Conservation (phyloP, 2,797 vertebrate species). For the Danio jaintianensis region DNA sequence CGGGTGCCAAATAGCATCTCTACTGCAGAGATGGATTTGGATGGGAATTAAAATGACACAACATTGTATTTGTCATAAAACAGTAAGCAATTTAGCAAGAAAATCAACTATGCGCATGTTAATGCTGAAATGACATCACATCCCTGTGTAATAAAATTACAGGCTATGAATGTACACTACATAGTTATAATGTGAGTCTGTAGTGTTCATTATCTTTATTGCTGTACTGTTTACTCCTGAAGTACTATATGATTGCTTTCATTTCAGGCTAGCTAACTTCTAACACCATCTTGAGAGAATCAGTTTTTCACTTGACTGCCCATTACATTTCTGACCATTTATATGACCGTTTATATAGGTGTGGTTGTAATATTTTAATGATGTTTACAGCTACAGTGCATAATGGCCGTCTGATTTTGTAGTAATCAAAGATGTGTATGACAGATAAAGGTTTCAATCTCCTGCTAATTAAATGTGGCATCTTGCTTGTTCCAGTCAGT, state of each 20-base stretch:
- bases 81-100: neutral
- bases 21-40: neutral
- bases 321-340: neutral
- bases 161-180: neutral
- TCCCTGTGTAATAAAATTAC: slow-evolving; percentile 6
- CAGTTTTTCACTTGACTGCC: neutral
- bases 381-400: neutral
- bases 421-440: slow-evolving; percentile 63
- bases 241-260: slow-evolving; percentile 15
- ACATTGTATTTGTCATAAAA: slow-evolving; percentile 7
- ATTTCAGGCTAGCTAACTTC: slow-evolving; percentile 1
- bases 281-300: slow-evolving; percentile 1
- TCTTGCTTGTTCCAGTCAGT: slow-evolving; percentile 71
- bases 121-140: slow-evolving; percentile 1
- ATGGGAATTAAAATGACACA: slow-evolving; percentile 1
- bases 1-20: neutral
- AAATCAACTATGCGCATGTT: neutral
- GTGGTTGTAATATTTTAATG: slow-evolving; percentile 1
- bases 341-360: neutral
- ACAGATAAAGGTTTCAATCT: slow-evolving; percentile 74
- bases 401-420: slow-evolving; percentile 34
- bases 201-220: slow-evolving; percentile 16
- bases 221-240: neutral
- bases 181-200: neutral
- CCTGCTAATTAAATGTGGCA: slow-evolving; percentile 76